Percentiles rank a stretch among this genome's conserved stretches.
These are phyloP conservation scores for Drepanosiphum platanoidis DNA, from an alignment of 2,888 invertebrate species.

Conservation along the genomic window DNA sequence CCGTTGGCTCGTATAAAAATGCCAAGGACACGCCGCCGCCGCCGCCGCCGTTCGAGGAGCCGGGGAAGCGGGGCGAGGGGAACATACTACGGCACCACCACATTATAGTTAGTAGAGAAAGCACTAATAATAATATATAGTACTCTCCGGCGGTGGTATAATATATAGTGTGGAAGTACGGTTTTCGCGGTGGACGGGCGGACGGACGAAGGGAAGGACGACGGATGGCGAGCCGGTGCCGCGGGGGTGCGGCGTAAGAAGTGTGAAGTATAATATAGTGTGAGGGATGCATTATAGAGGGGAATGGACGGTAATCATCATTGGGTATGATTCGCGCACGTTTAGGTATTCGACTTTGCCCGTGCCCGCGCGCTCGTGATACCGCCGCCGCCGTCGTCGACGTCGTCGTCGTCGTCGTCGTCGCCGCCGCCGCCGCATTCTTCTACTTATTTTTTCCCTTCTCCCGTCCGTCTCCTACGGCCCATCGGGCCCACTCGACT, in stretches of 20 bases:
- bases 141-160: too few relatives aligned
- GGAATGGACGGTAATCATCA: slow-evolving; percentile 45
- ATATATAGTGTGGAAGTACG: slow-evolving; percentile 16
- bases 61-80: too few relatives aligned
- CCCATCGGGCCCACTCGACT: not conserved
- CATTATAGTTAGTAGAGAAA: slow-evolving; percentile 34
- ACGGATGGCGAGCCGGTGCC: not conserved
- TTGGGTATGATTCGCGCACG: slow-evolving; percentile 53
- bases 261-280: slow-evolving; percentile 4
- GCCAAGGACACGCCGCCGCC: slow-evolving; percentile 12
- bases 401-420: not conserved
- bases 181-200: slow-evolving; percentile 2
- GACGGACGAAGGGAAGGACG: not conserved
- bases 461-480: not conserved
- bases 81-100: slow-evolving; percentile 3
- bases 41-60: too few relatives aligned
- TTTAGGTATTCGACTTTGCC: slow-evolving; percentile 49
- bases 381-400: not conserved
- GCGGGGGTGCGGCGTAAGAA: not conserved
- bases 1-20: slow-evolving; percentile 39
- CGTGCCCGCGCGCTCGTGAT: not conserved
- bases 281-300: not conserved
- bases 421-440: slow-evolving; percentile 29
- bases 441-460: slow-evolving; percentile 49
- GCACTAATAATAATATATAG: slow-evolving; percentile 45